phyloP scores from a whole-genome alignment of 2,113 vertebrate species.

The Athene noctua region DNA sequence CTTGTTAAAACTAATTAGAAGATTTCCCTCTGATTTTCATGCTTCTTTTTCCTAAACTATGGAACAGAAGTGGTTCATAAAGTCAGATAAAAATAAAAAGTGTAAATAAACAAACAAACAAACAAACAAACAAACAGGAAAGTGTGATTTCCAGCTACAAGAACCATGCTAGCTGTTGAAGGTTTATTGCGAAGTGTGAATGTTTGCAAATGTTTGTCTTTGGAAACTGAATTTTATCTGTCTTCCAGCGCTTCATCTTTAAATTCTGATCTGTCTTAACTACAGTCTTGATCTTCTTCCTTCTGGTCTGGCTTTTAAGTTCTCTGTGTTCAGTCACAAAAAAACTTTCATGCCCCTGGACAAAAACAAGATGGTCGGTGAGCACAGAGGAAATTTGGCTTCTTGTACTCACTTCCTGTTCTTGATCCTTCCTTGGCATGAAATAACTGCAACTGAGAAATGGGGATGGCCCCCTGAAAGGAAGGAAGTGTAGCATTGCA shows the following conservation, averaged over 20 bases:
- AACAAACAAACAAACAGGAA: background rate
- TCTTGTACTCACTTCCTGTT: background rate
- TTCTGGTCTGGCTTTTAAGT: background rate
- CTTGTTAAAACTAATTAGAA: background rate
- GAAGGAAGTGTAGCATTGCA: background rate
- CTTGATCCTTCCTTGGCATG: background rate
- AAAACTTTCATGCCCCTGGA: rapidly evolving
- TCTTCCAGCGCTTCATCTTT: background rate
- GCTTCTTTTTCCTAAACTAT: background rate
- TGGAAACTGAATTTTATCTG: background rate
- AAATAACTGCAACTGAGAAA: background rate
- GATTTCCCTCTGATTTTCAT: background rate
- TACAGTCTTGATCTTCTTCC: background rate
- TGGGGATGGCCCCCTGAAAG: background rate
- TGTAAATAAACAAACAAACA: background rate
- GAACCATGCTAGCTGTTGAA: background rate
- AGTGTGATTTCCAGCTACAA: background rate
- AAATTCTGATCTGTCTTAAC: background rate
- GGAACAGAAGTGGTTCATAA: background rate
- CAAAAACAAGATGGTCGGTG: background rate
- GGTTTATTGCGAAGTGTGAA: background rate
- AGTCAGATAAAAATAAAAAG: background rate
- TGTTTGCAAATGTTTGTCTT: background rate
- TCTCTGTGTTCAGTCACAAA: background rate
- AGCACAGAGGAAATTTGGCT: background rate